phyloP scores from a whole-genome alignment of 2,113 vertebrate species.

The Corydoras maculifer region DNA sequence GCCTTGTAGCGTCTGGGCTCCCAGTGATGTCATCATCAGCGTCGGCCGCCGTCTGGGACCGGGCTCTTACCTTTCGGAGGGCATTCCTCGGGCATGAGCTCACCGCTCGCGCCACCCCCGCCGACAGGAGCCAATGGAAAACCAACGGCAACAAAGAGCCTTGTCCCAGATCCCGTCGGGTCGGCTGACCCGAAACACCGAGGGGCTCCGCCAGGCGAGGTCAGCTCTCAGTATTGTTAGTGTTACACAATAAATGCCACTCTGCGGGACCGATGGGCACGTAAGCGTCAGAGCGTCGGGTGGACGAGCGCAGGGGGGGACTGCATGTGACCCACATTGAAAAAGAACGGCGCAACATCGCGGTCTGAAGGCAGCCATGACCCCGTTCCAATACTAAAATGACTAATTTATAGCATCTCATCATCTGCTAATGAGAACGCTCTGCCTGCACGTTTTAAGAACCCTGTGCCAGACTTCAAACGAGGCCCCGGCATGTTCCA shows the following conservation, averaged over 20 bases:
- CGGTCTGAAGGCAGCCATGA: conserved; percentile 8
- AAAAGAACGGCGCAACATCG: too few relatives aligned
- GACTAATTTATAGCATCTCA: too few relatives aligned
- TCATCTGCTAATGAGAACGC: background rate
- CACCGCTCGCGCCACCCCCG: conserved; percentile 33
- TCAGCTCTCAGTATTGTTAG: background rate
- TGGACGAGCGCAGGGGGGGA: too few relatives aligned
- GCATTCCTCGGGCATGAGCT: conserved; percentile 58
- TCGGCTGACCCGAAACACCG: conserved; percentile 33
- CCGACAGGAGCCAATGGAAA: conserved; percentile 35
- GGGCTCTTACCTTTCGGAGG: conserved; percentile 36
- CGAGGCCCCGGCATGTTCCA: background rate
- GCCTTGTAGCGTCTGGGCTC: conserved; percentile 2
- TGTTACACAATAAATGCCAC: background rate
- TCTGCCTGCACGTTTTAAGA: background rate
- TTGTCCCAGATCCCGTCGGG: conserved; percentile 25
- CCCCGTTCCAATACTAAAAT: background rate
- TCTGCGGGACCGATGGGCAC: too few relatives aligned
- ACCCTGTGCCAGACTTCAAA: background rate
- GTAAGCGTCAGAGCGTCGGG: too few relatives aligned
- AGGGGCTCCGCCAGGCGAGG: background rate
- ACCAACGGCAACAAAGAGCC: conserved; percentile 26
- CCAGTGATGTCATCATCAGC: conserved; percentile 27
- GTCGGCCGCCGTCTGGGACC: conserved; percentile 14
- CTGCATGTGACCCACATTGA: too few relatives aligned